Evolutionary conservation across 2,113 vertebrate genomes (phyloP).

Genomic region (Lethenteron reissneri): DNA sequence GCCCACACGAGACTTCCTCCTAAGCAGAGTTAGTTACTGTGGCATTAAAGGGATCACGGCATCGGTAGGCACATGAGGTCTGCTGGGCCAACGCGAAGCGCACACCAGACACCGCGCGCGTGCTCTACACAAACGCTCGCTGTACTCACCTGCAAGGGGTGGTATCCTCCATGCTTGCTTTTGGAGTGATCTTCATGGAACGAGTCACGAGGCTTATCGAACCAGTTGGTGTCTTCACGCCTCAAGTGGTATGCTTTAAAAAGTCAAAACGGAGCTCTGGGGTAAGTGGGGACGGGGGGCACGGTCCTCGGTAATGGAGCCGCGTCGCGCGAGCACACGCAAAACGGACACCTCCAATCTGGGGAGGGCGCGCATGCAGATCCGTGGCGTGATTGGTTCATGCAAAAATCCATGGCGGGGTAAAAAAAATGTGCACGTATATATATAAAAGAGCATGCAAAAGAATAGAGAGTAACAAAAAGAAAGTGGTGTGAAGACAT

Average conservation of each 20-base stretch:
- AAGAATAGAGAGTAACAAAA: constrained; percentile 3
- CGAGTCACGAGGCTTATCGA: constrained; percentile 83
- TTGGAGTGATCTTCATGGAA: constrained; percentile 5
- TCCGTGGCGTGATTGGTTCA: too few species aligned
- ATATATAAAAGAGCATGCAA: constrained; percentile 5
- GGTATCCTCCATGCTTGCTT: neutral
- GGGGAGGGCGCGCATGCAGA: too few species aligned
- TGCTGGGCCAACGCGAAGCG: too few species aligned
- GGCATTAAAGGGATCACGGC: too few species aligned
- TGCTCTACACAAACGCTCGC: too few species aligned
- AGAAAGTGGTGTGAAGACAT: neutral
- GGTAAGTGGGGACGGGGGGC: neutral
- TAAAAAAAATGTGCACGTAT: neutral
- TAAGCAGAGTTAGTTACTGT: too few species aligned
- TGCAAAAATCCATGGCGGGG: too few species aligned
- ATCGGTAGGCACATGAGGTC: too few species aligned
- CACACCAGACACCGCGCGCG: too few species aligned
- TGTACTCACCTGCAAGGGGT: neutral
- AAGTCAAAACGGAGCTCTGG: neutral
- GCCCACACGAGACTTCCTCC: too few species aligned
- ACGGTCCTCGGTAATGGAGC: neutral
- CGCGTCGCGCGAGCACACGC: too few species aligned
- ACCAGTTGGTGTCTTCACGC: constrained; percentile 96
- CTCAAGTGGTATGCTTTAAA: constrained; percentile 79
- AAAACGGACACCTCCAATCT: too few species aligned